Evolutionary conservation across 1,140 invertebrate species (phyloP).

Genomic region (Meloidogyne exigua): DNA sequence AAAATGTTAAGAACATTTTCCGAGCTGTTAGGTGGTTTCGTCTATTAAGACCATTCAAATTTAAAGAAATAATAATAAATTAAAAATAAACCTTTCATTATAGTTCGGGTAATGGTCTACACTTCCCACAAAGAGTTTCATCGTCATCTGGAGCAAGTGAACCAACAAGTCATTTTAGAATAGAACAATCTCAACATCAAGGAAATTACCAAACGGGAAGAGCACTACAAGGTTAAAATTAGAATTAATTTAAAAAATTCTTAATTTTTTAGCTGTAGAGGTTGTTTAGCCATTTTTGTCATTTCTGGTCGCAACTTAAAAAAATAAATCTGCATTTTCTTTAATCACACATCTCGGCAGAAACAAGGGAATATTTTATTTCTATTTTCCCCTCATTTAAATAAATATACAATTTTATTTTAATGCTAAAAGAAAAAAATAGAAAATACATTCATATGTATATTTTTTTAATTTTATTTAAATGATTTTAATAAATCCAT

Average conservation of each 20-base stretch:
- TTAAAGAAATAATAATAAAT: too few species aligned
- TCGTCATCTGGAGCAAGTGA: neutral
- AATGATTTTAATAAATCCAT: neutral
- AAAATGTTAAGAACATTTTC: too few species aligned
- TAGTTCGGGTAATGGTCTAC: slow-evolving; percentile 38
- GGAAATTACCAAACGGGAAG: neutral
- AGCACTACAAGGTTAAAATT: neutral
- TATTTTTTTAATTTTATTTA: neutral
- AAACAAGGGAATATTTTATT: neutral
- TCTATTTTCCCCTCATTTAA: neutral
- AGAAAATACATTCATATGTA: neutral
- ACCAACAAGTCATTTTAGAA: neutral
- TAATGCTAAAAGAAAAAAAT: neutral
- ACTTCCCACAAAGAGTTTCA: slow-evolving; percentile 27
- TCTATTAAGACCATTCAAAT: too few species aligned
- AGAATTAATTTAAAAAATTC: neutral
- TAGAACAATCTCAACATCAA: neutral
- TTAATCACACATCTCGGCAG: neutral
- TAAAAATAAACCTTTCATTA: neutral
- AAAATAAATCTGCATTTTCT: neutral
- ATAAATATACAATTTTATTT: neutral
- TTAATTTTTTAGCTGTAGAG: neutral
- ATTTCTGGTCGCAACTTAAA: neutral
- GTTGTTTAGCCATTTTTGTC: neutral
- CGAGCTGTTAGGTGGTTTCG: too few species aligned